These are phyloP conservation scores for Helarctos malayanus DNA, from an alignment of 2,797 vertebrate species.

Conservation along the genomic window DNA sequence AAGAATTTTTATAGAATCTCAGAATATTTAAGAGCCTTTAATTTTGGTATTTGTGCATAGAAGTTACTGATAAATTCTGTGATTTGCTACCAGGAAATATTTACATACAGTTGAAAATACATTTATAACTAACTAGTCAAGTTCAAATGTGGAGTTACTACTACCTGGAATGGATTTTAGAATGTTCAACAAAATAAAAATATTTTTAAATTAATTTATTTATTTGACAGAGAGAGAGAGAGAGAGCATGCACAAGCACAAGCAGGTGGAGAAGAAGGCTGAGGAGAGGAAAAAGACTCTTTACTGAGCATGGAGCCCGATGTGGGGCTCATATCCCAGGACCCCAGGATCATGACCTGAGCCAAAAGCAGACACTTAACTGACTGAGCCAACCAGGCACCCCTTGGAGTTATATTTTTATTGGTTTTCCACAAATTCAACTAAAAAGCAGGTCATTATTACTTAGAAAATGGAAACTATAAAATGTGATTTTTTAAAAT, in stretches of 20 bases:
- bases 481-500: neutral
- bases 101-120: neutral
- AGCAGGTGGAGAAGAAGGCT: no score
- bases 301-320: no score
- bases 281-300: no score
- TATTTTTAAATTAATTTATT: neutral
- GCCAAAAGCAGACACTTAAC: no score
- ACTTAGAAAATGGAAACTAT: neutral
- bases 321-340: no score
- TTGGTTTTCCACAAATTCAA: neutral
- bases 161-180: neutral
- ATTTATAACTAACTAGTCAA: neutral
- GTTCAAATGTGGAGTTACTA: neutral
- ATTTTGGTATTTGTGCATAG: neutral
- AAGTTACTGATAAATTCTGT: neutral
- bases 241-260: no score
- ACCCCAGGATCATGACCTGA: no score
- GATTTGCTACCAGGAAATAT: neutral
- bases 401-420: neutral
- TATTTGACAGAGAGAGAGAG: neutral
- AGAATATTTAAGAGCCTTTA: neutral
- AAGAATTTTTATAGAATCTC: neutral
- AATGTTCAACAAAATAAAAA: neutral
- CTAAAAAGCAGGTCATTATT: neutral
- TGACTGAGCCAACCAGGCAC: no score